Percentiles rank a stretch among this genome's conserved stretches.
Evolutionary conservation across 2,888 invertebrate species (phyloP).

Genomic region (Drosophila mayaguana): DNA sequence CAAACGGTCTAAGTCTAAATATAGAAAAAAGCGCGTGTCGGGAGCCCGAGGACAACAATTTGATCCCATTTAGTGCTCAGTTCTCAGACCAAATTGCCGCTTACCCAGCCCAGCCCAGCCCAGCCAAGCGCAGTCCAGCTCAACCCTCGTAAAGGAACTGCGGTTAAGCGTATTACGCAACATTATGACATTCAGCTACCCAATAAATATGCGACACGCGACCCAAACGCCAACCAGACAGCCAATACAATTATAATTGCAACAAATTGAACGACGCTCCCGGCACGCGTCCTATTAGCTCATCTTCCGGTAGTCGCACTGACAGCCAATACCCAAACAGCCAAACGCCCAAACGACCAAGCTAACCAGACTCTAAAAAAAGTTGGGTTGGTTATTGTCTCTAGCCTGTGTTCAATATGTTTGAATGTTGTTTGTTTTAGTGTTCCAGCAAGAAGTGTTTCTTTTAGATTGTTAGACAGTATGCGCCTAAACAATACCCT

Average conservation of each 20-base stretch:
- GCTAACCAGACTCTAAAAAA: conserved; percentile 8
- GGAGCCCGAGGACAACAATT: conserved; percentile 56
- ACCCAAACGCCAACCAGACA: conserved; percentile 34
- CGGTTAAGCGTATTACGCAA: conserved; percentile 78
- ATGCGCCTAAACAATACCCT: conserved; percentile 29
- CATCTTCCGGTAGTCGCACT: conserved; percentile 75
- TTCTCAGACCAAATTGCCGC: conserved; percentile 17
- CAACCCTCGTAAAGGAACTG: conserved; percentile 37
- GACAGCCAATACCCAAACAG: not conserved
- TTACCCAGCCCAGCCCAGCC: not conserved
- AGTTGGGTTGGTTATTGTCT: conserved; percentile 28
- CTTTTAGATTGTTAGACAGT: conserved; percentile 11
- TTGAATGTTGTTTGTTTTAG: conserved; percentile 45
- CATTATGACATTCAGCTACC: conserved; percentile 67
- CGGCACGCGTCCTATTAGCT: conserved; percentile 84
- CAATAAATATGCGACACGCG: conserved; percentile 65
- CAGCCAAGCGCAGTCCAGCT: not conserved
- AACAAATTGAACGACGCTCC: conserved; percentile 85
- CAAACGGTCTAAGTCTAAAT: conserved; percentile 61
- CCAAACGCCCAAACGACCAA: not conserved
- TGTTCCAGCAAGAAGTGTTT: conserved; percentile 41
- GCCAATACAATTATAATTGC: conserved; percentile 84
- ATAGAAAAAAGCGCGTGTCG: conserved; percentile 63
- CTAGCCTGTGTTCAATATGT: not conserved
- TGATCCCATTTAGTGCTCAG: conserved; percentile 54